phyloP scores from a whole-genome alignment of 2,888 invertebrate species.

The Drosophila formosana region DNA sequence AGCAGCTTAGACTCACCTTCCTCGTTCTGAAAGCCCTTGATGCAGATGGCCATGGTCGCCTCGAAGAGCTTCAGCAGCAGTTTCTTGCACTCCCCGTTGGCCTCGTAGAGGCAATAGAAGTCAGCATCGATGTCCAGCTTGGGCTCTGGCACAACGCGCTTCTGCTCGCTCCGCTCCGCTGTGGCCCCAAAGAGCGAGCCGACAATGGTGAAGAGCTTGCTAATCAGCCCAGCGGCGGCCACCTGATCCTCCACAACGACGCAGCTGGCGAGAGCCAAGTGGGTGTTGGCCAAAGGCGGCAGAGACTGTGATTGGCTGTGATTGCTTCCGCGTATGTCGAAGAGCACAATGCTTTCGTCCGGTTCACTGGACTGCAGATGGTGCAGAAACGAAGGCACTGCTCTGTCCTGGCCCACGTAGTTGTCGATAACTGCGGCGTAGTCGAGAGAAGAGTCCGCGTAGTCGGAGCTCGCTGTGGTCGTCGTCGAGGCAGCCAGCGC shows the following conservation, averaged over 20 bases:
- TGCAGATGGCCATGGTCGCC: conserved; percentile 83
- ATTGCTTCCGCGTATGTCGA: conserved; percentile 78
- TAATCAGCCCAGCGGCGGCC: conserved; percentile 60
- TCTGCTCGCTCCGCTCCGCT: conserved; percentile 1
- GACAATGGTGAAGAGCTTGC: conserved; percentile 78
- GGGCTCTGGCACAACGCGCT: conserved; percentile 24
- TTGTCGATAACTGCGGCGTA: conserved; percentile 57
- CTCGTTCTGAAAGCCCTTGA: conserved; percentile 81
- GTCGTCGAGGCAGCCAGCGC: conserved; percentile 59
- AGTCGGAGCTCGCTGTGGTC: conserved; percentile 51
- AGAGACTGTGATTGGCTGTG: conserved; percentile 1
- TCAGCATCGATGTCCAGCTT: conserved; percentile 60
- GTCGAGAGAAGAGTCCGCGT: conserved; percentile 50
- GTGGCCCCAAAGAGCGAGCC: conserved; percentile 77
- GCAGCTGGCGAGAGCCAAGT: conserved; percentile 31
- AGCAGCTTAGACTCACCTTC: conserved; percentile 76
- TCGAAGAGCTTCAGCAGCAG: conserved; percentile 83
- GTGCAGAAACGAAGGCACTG: conserved; percentile 66
- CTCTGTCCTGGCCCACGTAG: conserved; percentile 46
- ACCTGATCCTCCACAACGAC: conserved; percentile 41
- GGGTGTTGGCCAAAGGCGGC: not conserved
- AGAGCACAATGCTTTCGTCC: conserved; percentile 79
- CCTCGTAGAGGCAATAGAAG: conserved; percentile 70
- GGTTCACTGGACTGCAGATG: conserved; percentile 59
- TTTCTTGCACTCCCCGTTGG: conserved; percentile 82